These are phyloP conservation scores for Hoplodrina blanda DNA, from an alignment of 2,888 invertebrate species.

Conservation along the genomic window DNA sequence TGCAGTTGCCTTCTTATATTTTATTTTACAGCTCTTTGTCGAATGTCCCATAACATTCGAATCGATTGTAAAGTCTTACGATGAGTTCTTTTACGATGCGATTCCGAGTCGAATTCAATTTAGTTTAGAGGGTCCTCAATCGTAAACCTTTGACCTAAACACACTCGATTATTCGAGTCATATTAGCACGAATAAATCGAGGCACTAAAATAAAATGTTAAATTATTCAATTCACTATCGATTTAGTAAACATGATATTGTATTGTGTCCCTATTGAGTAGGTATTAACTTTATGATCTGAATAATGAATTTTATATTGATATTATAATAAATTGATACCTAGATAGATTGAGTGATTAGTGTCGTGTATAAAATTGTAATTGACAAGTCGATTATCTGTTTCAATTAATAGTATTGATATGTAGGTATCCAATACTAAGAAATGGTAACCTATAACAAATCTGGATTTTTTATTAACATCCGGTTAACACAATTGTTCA, in stretches of 20 bases:
- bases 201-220: conserved; percentile 63
- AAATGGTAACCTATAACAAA: no score
- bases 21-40: conserved; percentile 67
- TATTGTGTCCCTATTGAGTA: conserved; percentile 36
- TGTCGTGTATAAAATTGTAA: conserved; percentile 22
- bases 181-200: conserved; percentile 73
- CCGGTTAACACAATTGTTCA: neutral
- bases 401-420: neutral
- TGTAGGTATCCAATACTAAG: neutral
- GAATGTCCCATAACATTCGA: conserved; percentile 71
- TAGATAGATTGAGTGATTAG: conserved; percentile 44
- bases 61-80: conserved; percentile 78
- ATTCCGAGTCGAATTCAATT: conserved; percentile 87
- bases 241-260: conserved; percentile 56
- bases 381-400: conserved; percentile 13
- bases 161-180: conserved; percentile 73
- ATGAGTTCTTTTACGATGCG: conserved; percentile 84
- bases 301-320: conserved; percentile 38
- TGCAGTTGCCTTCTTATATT: conserved; percentile 63
- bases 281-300: conserved; percentile 31
- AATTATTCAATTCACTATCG: conserved; percentile 61
- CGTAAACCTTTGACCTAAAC: conserved; percentile 87
- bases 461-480: neutral
- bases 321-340: conserved; percentile 8
- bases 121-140: conserved; percentile 80